Evolutionary conservation across 2,797 vertebrate genomes (phyloP).

Genomic region (Micropoecilia bifurca): DNA sequence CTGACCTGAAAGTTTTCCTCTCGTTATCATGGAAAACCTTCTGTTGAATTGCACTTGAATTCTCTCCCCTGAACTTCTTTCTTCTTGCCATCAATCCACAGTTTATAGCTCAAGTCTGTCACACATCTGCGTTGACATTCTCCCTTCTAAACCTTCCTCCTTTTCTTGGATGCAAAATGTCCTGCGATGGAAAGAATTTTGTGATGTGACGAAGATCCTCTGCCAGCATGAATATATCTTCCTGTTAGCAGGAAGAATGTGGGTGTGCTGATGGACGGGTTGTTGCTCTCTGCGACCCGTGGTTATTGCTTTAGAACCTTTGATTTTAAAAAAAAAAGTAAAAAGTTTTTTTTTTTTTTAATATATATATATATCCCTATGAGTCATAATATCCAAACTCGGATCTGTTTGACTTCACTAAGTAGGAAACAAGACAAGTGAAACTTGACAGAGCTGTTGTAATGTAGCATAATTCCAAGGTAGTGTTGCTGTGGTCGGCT

Average conservation of each 20-base stretch:
- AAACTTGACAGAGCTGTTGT: neutral
- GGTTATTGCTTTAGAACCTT: neutral
- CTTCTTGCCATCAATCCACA: neutral
- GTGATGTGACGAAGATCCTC: neutral
- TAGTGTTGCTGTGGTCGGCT: slow-evolving; percentile 9
- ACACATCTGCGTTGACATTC: neutral
- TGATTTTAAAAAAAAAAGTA: neutral
- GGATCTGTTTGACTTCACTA: neutral
- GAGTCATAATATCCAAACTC: slow-evolving; percentile 13
- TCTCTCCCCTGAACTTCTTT: neutral
- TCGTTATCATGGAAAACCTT: slow-evolving; percentile 20
- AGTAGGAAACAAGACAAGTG: slow-evolving; percentile 5
- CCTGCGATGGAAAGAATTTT: neutral
- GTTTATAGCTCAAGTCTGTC: neutral
- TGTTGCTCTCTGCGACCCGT: slow-evolving; percentile 8
- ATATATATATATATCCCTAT: neutral
- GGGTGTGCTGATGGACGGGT: neutral
- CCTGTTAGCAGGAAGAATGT: slow-evolving; percentile 29
- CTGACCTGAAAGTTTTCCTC: slow-evolving; percentile 26
- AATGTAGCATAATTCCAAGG: neutral
- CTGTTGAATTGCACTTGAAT: neutral
- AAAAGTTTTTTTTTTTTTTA: neutral
- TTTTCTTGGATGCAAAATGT: slow-evolving; percentile 16
- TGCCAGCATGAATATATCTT: slow-evolving; percentile 10
- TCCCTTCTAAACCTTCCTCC: neutral